Conservation (phyloP, 2,113 vertebrate species). For the Mus spicilegus region DNA sequence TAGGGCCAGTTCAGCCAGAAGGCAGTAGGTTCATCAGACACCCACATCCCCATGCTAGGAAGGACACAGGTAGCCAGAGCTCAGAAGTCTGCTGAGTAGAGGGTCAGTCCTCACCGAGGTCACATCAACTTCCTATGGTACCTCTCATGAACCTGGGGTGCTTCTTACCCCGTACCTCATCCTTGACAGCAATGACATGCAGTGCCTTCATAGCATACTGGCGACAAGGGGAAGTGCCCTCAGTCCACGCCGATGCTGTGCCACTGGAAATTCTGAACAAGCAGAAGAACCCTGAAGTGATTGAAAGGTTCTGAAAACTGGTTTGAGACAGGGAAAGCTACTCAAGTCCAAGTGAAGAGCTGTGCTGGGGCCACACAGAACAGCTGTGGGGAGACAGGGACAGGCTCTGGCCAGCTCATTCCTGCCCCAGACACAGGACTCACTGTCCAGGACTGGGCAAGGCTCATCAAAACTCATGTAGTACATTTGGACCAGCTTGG, state of each 20-base stretch:
- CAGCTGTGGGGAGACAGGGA: not conserved
- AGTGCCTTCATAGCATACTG: not conserved
- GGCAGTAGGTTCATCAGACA: too few relatives aligned
- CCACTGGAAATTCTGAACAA: not conserved
- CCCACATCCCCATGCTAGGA: not conserved
- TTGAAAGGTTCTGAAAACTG: not conserved
- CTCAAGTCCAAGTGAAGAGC: not conserved
- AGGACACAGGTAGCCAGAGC: not conserved
- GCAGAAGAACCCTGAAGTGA: not conserved
- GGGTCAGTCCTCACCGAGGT: not conserved
- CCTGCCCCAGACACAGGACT: not conserved
- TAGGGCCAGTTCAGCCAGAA: not conserved
- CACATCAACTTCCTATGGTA: not conserved
- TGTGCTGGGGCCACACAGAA: not conserved
- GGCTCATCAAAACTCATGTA: not conserved
- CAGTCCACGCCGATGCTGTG: not conserved
- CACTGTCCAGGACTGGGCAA: not conserved
- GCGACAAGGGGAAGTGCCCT: not conserved
- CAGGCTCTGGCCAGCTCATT: not conserved
- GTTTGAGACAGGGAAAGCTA: not conserved
- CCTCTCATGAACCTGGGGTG: not conserved
- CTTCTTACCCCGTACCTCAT: not conserved
- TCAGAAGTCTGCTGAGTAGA: not conserved
- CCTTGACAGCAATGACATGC: not conserved
- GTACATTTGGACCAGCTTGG: accelerated